These are phyloP conservation scores for Mellivora capensis DNA, from an alignment of 2,113 vertebrate species.

Conservation along the genomic window DNA sequence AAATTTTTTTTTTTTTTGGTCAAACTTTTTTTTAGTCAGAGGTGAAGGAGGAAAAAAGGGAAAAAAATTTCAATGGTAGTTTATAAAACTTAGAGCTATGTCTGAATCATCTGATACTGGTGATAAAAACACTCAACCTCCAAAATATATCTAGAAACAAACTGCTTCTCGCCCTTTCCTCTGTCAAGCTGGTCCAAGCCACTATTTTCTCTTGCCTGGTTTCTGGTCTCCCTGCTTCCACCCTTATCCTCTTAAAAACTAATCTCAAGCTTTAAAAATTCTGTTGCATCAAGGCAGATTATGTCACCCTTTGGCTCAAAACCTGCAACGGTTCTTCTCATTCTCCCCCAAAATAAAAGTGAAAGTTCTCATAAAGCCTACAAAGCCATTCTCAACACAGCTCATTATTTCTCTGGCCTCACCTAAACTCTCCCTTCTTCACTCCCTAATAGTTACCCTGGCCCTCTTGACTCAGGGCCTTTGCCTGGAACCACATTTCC, in stretches of 20 bases:
- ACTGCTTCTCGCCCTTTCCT: not conserved
- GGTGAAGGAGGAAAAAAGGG: not conserved
- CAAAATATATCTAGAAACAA: not conserved
- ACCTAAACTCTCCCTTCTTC: not conserved
- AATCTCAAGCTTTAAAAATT: not conserved
- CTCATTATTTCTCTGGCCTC: not conserved
- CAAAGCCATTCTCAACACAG: not conserved
- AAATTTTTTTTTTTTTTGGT: not conserved
- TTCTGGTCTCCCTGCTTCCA: not conserved
- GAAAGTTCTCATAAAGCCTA: not conserved
- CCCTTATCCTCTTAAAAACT: not conserved
- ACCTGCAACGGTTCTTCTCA: not conserved
- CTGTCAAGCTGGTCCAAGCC: not conserved
- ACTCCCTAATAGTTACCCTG: not conserved
- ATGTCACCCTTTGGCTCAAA: not conserved
- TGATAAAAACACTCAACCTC: conserved; percentile 18
- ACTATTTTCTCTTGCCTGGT: not conserved
- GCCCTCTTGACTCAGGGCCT: not conserved
- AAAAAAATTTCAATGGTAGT: not conserved
- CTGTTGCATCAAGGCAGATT: not conserved
- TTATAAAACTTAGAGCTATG: not conserved
- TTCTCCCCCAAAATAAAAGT: not conserved
- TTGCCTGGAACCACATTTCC: not conserved
- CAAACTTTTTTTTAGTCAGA: conserved; percentile 11
- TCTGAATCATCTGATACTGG: not conserved